Conservation (phyloP, 2,797 vertebrate species). For the Pygocentrus nattereri region DNA sequence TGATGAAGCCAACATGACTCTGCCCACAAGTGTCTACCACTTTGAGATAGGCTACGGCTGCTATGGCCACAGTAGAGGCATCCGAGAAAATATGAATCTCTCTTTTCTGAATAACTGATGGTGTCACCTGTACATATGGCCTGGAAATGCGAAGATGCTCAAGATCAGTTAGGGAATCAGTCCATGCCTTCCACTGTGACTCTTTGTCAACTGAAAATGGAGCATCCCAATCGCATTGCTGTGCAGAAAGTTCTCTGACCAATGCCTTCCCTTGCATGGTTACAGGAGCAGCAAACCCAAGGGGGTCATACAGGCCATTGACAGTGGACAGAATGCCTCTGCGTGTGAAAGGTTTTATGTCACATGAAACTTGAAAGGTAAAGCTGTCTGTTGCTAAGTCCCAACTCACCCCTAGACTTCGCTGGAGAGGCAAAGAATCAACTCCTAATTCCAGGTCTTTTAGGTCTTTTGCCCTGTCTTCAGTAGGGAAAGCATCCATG, state of each 20-base stretch:
- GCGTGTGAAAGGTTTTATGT: neutral
- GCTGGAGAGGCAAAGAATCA: neutral
- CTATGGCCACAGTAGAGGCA: constrained; percentile 8
- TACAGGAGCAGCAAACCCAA: neutral
- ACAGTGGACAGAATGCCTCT: neutral
- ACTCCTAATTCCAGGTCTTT: neutral
- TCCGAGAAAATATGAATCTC: neutral
- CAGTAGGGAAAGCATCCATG: neutral
- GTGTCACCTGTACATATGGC: neutral
- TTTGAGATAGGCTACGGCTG: constrained; percentile 8
- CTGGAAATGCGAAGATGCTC: neutral
- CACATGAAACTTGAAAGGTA: neutral
- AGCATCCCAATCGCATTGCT: neutral
- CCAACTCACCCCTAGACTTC: neutral
- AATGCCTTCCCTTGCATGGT: neutral
- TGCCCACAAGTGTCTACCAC: neutral
- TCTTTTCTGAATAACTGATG: neutral
- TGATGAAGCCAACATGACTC: constrained; percentile 12
- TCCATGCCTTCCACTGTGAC: neutral
- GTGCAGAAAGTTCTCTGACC: constrained; percentile 6
- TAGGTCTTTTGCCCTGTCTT: neutral
- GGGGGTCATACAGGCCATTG: neutral
- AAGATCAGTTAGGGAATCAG: neutral
- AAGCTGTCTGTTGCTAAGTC: neutral
- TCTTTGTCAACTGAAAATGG: neutral